phyloP scores from a whole-genome alignment of 2,797 vertebrate genomes.

The Poeciliopsis gracilis region DNA sequence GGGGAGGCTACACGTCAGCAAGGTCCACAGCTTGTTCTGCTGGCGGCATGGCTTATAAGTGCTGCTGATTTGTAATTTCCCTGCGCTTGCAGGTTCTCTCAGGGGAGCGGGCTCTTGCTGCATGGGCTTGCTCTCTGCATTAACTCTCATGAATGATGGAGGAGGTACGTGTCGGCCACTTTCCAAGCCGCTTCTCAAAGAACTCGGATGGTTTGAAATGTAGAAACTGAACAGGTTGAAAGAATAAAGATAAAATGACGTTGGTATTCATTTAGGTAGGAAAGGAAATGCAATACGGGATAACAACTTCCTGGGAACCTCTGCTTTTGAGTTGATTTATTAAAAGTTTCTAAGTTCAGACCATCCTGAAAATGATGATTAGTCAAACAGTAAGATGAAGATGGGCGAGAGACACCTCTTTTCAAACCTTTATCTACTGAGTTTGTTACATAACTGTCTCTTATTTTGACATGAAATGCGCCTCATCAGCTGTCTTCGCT shows the following conservation, averaged over 20 bases:
- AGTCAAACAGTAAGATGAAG: constrained; percentile 25
- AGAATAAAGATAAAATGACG: constrained; percentile 1
- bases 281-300: not conserved
- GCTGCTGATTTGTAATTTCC: constrained; percentile 65
- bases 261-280: not conserved
- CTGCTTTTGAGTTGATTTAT: constrained; percentile 8
- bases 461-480: constrained; percentile 60
- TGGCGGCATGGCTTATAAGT: constrained; percentile 33
- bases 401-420: constrained; percentile 22
- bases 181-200: constrained; percentile 22
- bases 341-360: constrained; percentile 15
- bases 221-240: constrained; percentile 20
- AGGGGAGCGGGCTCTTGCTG: constrained; percentile 39
- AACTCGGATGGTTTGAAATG: constrained; percentile 45
- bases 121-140: constrained; percentile 55
- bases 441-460: constrained; percentile 54
- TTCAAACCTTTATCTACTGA: constrained; percentile 45
- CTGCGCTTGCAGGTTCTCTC: constrained; percentile 35
- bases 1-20: not conserved
- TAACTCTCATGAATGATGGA: constrained; percentile 69
- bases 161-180: constrained; percentile 34
- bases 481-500: constrained; percentile 65
- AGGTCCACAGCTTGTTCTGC: constrained; percentile 25
- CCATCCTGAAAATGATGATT: not conserved
- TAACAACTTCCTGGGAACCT: not conserved